phyloP scores from a whole-genome alignment of 2,888 invertebrate species.

The Meghimatium bilineatum region DNA sequence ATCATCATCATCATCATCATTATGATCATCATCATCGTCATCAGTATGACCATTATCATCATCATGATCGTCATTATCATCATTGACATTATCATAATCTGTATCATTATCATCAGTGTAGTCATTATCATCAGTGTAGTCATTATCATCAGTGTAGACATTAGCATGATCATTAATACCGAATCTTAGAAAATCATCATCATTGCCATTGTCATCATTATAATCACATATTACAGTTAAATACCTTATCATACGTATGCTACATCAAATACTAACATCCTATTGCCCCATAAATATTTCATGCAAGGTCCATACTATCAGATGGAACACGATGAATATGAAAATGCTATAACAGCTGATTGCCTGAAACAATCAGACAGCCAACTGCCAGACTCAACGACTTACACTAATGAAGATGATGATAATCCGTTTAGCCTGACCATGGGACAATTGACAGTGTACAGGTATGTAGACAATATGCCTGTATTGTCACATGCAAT shows the following conservation, averaged over 20 bases:
- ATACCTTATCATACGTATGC: not conserved
- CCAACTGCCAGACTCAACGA: slow-evolving; percentile 60
- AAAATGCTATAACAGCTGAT: slow-evolving; percentile 76
- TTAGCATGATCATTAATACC: no score
- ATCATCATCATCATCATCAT: no score
- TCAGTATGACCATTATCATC: no score
- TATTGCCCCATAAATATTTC: not conserved
- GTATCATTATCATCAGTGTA: no score
- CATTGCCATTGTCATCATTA: no score
- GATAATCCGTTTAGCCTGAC: slow-evolving; percentile 78
- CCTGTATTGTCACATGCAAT: no score
- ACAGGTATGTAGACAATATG: slow-evolving; percentile 74
- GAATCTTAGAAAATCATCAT: no score
- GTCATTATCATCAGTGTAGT: no score
- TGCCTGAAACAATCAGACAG: slow-evolving; percentile 73
- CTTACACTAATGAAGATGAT: slow-evolving; percentile 67
- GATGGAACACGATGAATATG: slow-evolving; percentile 78
- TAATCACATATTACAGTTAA: not conserved
- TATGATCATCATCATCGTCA: no score
- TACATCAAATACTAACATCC: not conserved
- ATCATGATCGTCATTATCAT: no score
- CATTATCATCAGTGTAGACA: no score
- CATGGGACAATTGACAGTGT: slow-evolving; percentile 85
- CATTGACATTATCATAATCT: no score
- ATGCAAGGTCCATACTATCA: slow-evolving; percentile 76